Conservation (phyloP, 2,113 vertebrate species). For the Dipodomys ordii region DNA sequence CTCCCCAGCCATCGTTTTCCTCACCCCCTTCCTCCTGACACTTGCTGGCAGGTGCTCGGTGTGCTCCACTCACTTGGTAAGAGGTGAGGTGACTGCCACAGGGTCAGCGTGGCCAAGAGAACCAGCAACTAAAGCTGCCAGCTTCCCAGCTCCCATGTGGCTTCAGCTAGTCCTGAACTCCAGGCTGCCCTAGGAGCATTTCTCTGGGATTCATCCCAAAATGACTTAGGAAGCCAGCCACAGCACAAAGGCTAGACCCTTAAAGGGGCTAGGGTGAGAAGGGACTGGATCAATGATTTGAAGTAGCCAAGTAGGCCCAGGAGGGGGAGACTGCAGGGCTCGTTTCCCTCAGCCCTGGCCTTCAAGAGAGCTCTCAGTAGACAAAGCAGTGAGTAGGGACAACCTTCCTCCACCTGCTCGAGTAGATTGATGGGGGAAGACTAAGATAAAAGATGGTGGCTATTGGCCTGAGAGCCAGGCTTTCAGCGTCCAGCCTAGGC, state of each 20-base stretch:
- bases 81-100: background rate
- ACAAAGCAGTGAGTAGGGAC: background rate
- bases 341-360: background rate
- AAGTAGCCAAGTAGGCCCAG: background rate
- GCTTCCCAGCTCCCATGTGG: background rate
- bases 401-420: background rate
- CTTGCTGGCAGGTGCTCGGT: background rate
- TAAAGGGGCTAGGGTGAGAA: rapidly evolving
- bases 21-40: background rate
- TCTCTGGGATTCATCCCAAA: background rate
- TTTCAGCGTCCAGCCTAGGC: background rate
- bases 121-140: background rate
- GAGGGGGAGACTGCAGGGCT: background rate
- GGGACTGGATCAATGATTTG: background rate
- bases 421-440: background rate
- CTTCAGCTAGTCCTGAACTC: background rate
- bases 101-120: background rate
- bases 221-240: background rate
- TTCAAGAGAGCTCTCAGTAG: background rate
- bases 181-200: background rate
- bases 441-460: background rate
- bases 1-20: background rate
- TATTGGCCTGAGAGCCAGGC: background rate
- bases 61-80: background rate
- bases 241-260: background rate